A percentile compares a stretch with the other conserved stretches of the same genome.
phyloP scores from a whole-genome alignment of 2,113 vertebrate genomes.

The Turdus rufiventris region DNA sequence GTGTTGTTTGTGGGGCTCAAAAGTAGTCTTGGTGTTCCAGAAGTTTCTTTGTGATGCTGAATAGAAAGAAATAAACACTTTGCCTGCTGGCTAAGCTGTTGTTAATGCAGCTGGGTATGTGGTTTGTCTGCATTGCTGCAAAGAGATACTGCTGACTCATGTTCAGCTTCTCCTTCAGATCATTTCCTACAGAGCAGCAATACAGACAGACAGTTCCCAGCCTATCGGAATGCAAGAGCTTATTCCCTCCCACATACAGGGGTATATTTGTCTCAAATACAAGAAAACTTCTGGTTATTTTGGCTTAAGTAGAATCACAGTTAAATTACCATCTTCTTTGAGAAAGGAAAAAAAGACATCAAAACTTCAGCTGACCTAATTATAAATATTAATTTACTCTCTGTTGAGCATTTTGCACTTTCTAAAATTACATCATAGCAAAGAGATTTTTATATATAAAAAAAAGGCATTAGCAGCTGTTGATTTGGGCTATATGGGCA shows the following conservation, averaged over 20 bases:
- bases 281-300: background rate
- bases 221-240: background rate
- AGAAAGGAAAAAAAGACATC: background rate
- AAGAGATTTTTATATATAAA: background rate
- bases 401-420: background rate
- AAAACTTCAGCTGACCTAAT: background rate
- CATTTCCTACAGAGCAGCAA: background rate
- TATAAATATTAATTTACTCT: background rate
- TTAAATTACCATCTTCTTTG: background rate
- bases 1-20: background rate
- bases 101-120: background rate
- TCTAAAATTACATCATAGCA: background rate
- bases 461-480: background rate
- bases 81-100: background rate
- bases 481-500: background rate
- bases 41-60: background rate
- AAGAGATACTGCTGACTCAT: conserved; percentile 8
- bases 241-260: background rate
- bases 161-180: conserved; percentile 12
- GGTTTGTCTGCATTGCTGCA: conserved; percentile 25
- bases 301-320: background rate
- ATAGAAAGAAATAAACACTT: background rate
- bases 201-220: background rate
- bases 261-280: background rate
- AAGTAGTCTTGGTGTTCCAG: background rate